Evolutionary conservation across 2,797 vertebrate species (phyloP).

Genomic region (Apogon talboti): DNA sequence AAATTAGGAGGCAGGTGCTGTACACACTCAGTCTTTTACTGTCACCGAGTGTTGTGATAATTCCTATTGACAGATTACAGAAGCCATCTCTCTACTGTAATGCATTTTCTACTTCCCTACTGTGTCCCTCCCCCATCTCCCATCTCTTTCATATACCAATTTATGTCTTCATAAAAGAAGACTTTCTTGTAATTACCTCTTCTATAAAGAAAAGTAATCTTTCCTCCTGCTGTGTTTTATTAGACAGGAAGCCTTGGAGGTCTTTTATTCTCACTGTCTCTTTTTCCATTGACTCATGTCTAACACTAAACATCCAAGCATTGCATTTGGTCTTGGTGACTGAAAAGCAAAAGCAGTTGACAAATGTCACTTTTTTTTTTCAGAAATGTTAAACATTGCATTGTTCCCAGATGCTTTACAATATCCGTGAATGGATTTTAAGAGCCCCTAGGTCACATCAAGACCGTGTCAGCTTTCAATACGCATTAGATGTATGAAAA

Average conservation of each 20-base stretch:
- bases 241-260: constrained; percentile 52
- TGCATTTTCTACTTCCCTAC: constrained; percentile 20
- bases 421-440: not conserved
- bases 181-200: constrained; percentile 67
- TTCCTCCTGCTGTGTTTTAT: constrained; percentile 61
- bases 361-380: constrained; percentile 18
- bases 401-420: not conserved
- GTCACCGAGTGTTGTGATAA: constrained; percentile 21
- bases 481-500: constrained; percentile 24
- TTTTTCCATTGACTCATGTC: constrained; percentile 14
- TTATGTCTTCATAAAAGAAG: constrained; percentile 58
- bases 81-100: constrained; percentile 3
- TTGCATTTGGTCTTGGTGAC: not conserved
- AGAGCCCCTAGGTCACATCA: constrained; percentile 15
- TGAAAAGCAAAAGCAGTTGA: constrained; percentile 9
- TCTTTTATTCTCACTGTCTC: constrained; percentile 10
- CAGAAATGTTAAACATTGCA: constrained; percentile 1
- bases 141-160: constrained; percentile 42
- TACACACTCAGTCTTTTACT: not conserved
- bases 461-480: constrained; percentile 25
- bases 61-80: constrained; percentile 40
- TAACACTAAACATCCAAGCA: constrained; percentile 19
- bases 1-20: not conserved
- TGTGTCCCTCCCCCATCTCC: constrained; percentile 9
- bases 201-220: constrained; percentile 57